Evolutionary conservation across 2,888 invertebrate species (phyloP).

Genomic region (Cremastinae sp.): DNA sequence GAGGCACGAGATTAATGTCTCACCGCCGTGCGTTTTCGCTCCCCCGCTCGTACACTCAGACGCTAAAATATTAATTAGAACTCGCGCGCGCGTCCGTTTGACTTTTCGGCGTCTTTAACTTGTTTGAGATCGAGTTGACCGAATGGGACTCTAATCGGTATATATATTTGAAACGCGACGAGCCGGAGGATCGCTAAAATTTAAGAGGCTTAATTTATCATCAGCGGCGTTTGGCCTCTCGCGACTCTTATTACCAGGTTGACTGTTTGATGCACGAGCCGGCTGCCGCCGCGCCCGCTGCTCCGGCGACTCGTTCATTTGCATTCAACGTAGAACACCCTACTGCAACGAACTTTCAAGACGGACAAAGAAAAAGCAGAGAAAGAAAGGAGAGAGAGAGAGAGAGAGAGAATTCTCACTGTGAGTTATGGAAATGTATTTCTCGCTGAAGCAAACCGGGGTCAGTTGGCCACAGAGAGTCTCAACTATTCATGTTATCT

Average conservation of each 20-base stretch:
- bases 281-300: too few relatives aligned
- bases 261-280: slow-evolving; percentile 34
- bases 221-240: not conserved
- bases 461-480: slow-evolving; percentile 54
- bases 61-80: too few relatives aligned
- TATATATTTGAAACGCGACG: not conserved
- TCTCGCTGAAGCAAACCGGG: slow-evolving; percentile 47
- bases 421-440: slow-evolving; percentile 58
- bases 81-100: too few relatives aligned
- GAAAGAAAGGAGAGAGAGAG: slow-evolving; percentile 17
- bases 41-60: slow-evolving; percentile 49
- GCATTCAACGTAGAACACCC: slow-evolving; percentile 21
- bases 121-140: not conserved
- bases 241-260: not conserved
- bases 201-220: slow-evolving; percentile 9
- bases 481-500: slow-evolving; percentile 50
- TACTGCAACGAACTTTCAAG: not conserved
- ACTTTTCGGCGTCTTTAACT: too few relatives aligned
- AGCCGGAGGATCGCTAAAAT: not conserved
- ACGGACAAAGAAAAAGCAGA: not conserved
- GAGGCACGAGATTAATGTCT: slow-evolving; percentile 73
- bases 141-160: not conserved
- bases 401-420: slow-evolving; percentile 31
- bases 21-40: slow-evolving; percentile 64
- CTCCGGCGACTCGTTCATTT: slow-evolving; percentile 38